These are phyloP conservation scores for Dipodomys ordii DNA, from an alignment of 2,113 vertebrate genomes.

Conservation along the genomic window DNA sequence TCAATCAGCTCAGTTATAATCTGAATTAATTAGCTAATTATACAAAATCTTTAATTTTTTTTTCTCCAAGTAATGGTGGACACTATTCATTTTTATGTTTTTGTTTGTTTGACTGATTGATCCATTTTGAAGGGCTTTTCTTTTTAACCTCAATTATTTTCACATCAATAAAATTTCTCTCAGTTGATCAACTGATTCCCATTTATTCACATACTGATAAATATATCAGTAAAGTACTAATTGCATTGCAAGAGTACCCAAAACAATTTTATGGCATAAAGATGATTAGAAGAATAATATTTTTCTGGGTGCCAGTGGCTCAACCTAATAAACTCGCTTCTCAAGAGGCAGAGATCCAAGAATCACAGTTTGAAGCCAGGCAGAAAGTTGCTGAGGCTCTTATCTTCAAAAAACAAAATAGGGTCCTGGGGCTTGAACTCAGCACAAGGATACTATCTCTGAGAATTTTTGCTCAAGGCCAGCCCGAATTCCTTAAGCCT, in stretches of 20 bases:
- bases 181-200: background rate
- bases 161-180: background rate
- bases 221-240: background rate
- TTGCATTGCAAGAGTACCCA: background rate
- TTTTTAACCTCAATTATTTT: background rate
- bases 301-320: background rate
- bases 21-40: slow-evolving; percentile 71
- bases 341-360: background rate
- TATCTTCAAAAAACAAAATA: too few species aligned
- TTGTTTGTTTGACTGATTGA: background rate
- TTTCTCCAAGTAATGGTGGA: background rate
- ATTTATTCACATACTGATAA: background rate
- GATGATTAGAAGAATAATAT: background rate
- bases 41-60: slow-evolving; percentile 44
- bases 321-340: too few species aligned
- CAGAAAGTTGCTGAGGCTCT: too few species aligned
- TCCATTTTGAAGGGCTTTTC: too few species aligned
- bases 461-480: too few species aligned
- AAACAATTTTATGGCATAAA: background rate
- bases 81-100: background rate
- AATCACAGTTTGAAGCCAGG: too few species aligned
- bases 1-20: slow-evolving; percentile 27
- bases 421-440: too few species aligned
- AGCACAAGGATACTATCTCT: too few species aligned
- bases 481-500: too few species aligned